These are phyloP conservation scores for Habrosyne pyritoides DNA, from an alignment of 2,888 invertebrate genomes.

Conservation along the genomic window DNA sequence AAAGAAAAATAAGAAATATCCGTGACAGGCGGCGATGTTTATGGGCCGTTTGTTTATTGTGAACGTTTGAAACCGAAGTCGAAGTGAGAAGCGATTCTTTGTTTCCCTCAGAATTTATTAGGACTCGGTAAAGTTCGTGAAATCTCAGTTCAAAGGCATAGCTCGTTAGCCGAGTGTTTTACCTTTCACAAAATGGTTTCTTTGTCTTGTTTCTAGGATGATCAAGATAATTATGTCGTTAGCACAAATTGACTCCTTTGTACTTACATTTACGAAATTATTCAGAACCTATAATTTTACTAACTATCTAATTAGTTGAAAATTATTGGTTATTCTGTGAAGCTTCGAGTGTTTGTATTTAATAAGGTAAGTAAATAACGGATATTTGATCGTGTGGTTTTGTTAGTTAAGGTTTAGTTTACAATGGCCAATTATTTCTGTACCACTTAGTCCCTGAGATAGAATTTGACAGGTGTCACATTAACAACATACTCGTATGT, in stretches of 20 bases:
- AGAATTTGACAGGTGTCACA: no score
- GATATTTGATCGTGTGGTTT: no score
- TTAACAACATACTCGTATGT: no score
- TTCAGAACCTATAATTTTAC: neutral
- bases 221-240: constrained; percentile 10
- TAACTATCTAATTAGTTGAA: neutral
- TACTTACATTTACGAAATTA: constrained; percentile 15
- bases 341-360: neutral
- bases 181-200: constrained; percentile 17
- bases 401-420: no score
- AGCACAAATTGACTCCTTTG: constrained; percentile 2
- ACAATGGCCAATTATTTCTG: no score
- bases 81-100: constrained; percentile 63
- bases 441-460: no score
- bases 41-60: constrained; percentile 67
- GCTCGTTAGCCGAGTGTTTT: constrained; percentile 41
- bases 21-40: constrained; percentile 59
- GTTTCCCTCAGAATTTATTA: constrained; percentile 43
- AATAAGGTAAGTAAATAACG: neutral
- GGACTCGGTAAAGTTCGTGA: constrained; percentile 38
- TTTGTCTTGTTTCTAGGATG: constrained; percentile 25
- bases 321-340: neutral
- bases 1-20: constrained; percentile 71
- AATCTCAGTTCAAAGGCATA: constrained; percentile 41
- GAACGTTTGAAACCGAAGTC: constrained; percentile 43